phyloP scores from a whole-genome alignment of 2,113 vertebrate genomes.

The Sceloporus undulatus region DNA sequence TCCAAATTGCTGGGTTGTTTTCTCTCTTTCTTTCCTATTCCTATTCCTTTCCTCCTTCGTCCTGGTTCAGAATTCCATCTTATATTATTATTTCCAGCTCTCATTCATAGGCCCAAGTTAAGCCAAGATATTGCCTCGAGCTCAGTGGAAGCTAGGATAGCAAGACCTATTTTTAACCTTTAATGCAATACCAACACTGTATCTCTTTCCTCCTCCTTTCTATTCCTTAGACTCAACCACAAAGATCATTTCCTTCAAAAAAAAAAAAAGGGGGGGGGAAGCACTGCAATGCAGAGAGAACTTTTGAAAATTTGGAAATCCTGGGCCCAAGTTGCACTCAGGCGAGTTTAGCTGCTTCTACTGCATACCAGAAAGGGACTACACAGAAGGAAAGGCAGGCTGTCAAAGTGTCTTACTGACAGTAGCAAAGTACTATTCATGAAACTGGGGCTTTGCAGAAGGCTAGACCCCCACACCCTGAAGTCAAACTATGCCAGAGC shows the following conservation, averaged over 20 bases:
- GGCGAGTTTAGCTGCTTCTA: not conserved
- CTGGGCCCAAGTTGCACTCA: not conserved
- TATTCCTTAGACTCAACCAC: not conserved
- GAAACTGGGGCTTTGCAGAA: not conserved
- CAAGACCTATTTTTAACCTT: slow-evolving; percentile 55
- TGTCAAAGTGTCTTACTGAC: not conserved
- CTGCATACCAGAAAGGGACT: not conserved
- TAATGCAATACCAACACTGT: rapidly evolving
- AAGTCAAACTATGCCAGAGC: not conserved
- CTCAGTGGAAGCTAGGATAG: slow-evolving; percentile 34
- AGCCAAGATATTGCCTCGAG: slow-evolving; percentile 61
- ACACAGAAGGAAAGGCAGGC: not conserved
- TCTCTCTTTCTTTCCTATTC: not conserved
- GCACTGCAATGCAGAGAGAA: not conserved
- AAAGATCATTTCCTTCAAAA: not conserved
- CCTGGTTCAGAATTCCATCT: slow-evolving; percentile 23
- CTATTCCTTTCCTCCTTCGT: slow-evolving; percentile 16
- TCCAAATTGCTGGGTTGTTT: slow-evolving; percentile 61
- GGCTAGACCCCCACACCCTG: not conserved
- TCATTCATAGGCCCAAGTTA: slow-evolving; percentile 48
- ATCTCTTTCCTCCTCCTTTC: not conserved
- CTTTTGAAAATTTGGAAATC: not conserved
- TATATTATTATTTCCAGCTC: slow-evolving; percentile 50
- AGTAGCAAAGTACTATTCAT: not conserved
- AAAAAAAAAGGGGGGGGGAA: too few species aligned